phyloP scores from a whole-genome alignment of 2,888 invertebrate genomes.

The Conus canariensis region DNA sequence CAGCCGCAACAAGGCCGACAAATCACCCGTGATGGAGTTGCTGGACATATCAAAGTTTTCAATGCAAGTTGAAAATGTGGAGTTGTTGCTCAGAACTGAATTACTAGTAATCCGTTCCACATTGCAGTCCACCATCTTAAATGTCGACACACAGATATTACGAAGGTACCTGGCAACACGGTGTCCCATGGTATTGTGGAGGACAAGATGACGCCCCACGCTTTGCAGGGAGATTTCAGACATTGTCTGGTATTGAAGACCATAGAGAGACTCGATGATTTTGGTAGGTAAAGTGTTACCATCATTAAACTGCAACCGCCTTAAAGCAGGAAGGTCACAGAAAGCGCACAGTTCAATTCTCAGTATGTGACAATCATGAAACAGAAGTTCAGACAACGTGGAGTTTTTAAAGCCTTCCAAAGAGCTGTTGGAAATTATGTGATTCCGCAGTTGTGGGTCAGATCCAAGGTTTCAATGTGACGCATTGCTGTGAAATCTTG shows the following conservation, averaged over 20 bases:
- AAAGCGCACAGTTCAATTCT: neutral
- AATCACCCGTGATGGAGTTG: neutral
- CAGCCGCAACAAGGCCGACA: neutral
- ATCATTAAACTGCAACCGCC: neutral
- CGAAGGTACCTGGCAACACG: neutral
- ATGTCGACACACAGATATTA: slow-evolving; percentile 2
- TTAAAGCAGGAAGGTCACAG: neutral
- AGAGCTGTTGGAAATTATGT: neutral
- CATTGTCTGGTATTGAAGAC: slow-evolving; percentile 18
- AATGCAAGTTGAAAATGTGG: neutral
- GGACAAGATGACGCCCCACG: neutral
- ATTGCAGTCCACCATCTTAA: neutral
- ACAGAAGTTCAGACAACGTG: neutral
- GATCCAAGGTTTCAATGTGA: neutral
- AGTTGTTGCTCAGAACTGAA: neutral
- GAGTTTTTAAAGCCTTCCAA: slow-evolving; percentile 13
- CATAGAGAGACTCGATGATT: neutral
- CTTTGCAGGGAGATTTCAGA: neutral
- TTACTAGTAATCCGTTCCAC: neutral
- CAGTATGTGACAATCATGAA: neutral
- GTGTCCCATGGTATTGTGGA: neutral
- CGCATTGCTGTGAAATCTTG: neutral
- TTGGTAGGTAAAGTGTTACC: neutral
- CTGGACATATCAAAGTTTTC: neutral
- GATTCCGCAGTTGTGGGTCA: neutral